Evolutionary conservation across 2,888 invertebrate species (phyloP).

Genomic region (Eledone cirrhosa): DNA sequence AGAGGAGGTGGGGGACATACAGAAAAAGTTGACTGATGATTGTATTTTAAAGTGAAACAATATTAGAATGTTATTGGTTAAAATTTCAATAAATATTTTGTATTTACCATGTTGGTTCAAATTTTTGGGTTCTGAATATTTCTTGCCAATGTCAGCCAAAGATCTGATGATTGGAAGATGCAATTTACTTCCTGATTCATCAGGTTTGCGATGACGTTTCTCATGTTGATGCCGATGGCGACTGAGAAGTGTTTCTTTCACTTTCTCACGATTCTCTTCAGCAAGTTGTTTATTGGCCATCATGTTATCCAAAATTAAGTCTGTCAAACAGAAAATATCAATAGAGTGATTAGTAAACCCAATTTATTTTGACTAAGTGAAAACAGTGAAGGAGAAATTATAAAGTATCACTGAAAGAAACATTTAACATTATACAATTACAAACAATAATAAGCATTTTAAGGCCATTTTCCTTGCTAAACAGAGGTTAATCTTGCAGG

Average conservation of each 20-base stretch:
- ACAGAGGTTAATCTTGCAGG: too few relatives aligned
- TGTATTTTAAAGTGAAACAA: constrained; percentile 22
- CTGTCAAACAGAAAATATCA: constrained; percentile 63
- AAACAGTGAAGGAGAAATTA: too few relatives aligned
- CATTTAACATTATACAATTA: too few relatives aligned
- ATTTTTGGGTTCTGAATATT: constrained; percentile 76
- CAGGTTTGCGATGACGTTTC: constrained; percentile 61
- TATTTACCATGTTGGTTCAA: constrained; percentile 38
- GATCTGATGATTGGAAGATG: constrained; percentile 75
- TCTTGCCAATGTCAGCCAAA: constrained; percentile 93
- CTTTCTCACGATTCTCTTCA: constrained; percentile 78
- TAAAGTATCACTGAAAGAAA: too few relatives aligned
- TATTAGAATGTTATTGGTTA: constrained; percentile 11
- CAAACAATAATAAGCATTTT: too few relatives aligned
- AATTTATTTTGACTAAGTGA: too few relatives aligned
- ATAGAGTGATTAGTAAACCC: not conserved
- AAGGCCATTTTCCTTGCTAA: too few relatives aligned
- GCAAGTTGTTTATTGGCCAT: constrained; percentile 80
- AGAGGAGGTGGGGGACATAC: too few relatives aligned
- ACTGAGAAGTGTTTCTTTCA: constrained; percentile 84
- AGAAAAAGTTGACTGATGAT: too few relatives aligned
- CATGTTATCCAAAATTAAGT: constrained; percentile 88
- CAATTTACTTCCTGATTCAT: constrained; percentile 46
- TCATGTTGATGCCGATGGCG: constrained; percentile 95
- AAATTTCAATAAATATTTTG: not conserved